phyloP scores from a whole-genome alignment of 1,140 invertebrate genomes.

The Grapholita molesta region DNA sequence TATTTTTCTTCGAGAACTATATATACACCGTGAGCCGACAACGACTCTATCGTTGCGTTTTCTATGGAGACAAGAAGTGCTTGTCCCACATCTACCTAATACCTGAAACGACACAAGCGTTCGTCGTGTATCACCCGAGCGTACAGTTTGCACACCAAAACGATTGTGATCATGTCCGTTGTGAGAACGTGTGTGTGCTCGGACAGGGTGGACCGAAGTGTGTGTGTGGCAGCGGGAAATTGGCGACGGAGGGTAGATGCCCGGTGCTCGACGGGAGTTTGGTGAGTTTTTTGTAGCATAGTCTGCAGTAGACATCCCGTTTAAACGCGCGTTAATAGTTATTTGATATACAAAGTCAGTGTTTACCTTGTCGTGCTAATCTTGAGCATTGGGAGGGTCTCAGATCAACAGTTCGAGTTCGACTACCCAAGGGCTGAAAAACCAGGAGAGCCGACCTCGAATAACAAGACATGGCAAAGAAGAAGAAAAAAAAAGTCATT shows the following conservation, averaged over 20 bases:
- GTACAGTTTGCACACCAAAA: constrained; percentile 75
- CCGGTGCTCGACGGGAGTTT: constrained; percentile 18
- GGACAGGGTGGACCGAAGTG: constrained; percentile 70
- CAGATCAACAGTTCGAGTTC: no score
- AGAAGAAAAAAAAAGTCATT: no score
- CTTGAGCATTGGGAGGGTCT: no score
- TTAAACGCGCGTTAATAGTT: no score
- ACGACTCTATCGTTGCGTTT: constrained; percentile 76
- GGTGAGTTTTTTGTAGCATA: constrained; percentile 36
- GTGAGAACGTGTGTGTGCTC: constrained; percentile 78
- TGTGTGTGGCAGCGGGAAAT: constrained; percentile 77
- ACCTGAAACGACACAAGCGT: constrained; percentile 72
- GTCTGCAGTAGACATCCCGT: no score
- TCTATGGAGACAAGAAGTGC: constrained; percentile 72
- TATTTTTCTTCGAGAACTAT: constrained; percentile 81
- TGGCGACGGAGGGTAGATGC: constrained; percentile 36
- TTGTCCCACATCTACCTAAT: constrained; percentile 61
- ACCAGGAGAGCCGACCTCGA: no score
- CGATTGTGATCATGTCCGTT: constrained; percentile 70
- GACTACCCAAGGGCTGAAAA: no score
- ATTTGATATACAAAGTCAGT: no score
- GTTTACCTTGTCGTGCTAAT: no score
- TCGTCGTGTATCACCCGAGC: constrained; percentile 78
- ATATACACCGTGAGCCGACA: constrained; percentile 78
- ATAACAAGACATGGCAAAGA: no score